These are phyloP conservation scores for Enteromius argenteus DNA, from an alignment of 2,797 vertebrate genomes.

Conservation along the genomic window DNA sequence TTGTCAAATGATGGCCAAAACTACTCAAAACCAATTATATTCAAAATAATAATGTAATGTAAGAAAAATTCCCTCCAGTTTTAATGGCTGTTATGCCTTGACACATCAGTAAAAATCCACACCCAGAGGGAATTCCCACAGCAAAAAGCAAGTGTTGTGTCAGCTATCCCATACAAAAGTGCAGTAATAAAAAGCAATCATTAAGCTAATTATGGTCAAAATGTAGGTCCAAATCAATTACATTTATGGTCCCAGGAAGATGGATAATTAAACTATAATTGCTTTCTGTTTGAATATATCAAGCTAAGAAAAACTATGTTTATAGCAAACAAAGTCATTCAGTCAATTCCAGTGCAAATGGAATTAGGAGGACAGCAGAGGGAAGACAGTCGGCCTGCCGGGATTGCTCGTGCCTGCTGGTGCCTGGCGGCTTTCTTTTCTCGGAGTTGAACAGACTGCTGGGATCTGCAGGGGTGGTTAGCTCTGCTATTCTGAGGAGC, in stretches of 20 bases:
- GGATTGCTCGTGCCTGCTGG: conserved; percentile 30
- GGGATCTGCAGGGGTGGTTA: conserved; percentile 48
- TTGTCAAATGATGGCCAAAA: neutral
- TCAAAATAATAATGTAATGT: neutral
- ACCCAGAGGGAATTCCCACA: conserved; percentile 18
- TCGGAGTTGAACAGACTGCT: conserved; percentile 38
- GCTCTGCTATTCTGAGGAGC: conserved; percentile 45
- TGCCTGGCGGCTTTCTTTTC: conserved; percentile 43
- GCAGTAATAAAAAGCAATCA: conserved; percentile 31
- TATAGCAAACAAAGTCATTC: conserved; percentile 1
- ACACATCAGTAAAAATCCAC: conserved; percentile 11
- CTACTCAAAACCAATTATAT: neutral
- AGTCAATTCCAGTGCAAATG: conserved; percentile 16
- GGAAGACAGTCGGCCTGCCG: conserved; percentile 35
- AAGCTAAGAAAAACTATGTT: conserved; percentile 1
- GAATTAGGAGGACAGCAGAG: conserved; percentile 31
- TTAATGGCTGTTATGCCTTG: neutral
- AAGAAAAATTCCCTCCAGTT: neutral
- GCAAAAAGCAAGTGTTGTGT: conserved; percentile 3
- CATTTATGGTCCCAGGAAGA: conserved; percentile 34
- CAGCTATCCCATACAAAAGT: conserved; percentile 5
- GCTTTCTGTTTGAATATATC: conserved; percentile 44
- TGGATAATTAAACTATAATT: conserved; percentile 42
- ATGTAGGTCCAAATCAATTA: conserved; percentile 11
- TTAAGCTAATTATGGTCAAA: conserved; percentile 28